phyloP scores from a whole-genome alignment of 2,888 invertebrate species.

The Dynastes hyllus region DNA sequence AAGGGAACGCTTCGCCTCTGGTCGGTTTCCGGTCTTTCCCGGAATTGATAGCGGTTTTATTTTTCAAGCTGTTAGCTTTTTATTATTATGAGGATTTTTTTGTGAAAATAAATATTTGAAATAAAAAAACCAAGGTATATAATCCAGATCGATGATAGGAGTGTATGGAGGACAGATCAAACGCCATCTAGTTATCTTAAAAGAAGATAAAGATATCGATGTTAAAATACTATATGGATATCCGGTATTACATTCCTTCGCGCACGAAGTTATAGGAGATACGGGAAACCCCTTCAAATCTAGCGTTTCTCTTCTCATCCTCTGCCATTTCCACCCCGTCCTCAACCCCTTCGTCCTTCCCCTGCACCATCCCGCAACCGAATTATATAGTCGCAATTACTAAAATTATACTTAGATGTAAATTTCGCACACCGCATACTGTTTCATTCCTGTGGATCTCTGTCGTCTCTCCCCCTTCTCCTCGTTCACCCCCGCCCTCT shows the following conservation, averaged over 20 bases:
- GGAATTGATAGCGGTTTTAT: background rate
- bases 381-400: slow-evolving; percentile 40
- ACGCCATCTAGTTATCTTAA: too few relatives aligned
- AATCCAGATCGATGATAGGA: too few relatives aligned
- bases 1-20: background rate
- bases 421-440: slow-evolving; percentile 9
- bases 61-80: slow-evolving; percentile 5
- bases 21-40: background rate
- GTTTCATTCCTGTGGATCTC: slow-evolving; percentile 10
- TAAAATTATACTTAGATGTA: slow-evolving; percentile 41
- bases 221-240: too few relatives aligned
- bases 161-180: too few relatives aligned
- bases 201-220: too few relatives aligned
- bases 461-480: background rate
- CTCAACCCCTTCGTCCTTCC: background rate
- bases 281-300: background rate
- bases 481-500: background rate
- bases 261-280: too few relatives aligned
- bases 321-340: background rate
- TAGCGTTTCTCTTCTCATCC: background rate
- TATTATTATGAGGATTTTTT: too few relatives aligned
- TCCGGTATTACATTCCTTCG: too few relatives aligned
- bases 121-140: too few relatives aligned
- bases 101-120: too few relatives aligned
- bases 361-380: background rate